Conservation (phyloP, 2,797 vertebrate genomes). For the Morus bassanus region DNA sequence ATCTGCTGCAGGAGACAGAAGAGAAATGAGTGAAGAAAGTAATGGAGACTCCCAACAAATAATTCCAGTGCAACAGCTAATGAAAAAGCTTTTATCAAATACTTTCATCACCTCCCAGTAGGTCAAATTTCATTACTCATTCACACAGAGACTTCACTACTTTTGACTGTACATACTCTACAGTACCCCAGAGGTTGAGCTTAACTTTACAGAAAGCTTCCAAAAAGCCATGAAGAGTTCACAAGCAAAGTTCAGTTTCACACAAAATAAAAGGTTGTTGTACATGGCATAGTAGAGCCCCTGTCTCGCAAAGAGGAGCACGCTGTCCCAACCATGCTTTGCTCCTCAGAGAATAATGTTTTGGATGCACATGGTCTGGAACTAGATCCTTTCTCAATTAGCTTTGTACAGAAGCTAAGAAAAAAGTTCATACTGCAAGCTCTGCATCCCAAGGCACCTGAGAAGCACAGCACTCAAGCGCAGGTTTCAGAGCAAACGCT, state of each 20-base stretch:
- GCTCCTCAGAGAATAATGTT: background rate
- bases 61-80: background rate
- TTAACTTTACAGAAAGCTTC: background rate
- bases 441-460: background rate
- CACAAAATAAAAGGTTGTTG: background rate
- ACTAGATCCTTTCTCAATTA: background rate
- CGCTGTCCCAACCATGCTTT: rapidly evolving
- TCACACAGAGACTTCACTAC: background rate
- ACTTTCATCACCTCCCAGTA: rapidly evolving
- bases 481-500: background rate
- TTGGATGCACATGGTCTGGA: background rate
- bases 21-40: background rate
- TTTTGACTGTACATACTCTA: background rate
- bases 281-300: background rate
- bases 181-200: background rate
- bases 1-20: background rate
- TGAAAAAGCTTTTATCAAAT: background rate
- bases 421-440: background rate
- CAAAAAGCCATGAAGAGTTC: background rate
- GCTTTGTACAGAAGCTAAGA: background rate
- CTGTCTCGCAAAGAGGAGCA: background rate
- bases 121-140: background rate
- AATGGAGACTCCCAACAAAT: background rate
- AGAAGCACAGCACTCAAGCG: rapidly evolving
- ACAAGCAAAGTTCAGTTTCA: background rate